phyloP scores from a whole-genome alignment of 2,797 vertebrate genomes.

The Sebastes matsubarae region DNA sequence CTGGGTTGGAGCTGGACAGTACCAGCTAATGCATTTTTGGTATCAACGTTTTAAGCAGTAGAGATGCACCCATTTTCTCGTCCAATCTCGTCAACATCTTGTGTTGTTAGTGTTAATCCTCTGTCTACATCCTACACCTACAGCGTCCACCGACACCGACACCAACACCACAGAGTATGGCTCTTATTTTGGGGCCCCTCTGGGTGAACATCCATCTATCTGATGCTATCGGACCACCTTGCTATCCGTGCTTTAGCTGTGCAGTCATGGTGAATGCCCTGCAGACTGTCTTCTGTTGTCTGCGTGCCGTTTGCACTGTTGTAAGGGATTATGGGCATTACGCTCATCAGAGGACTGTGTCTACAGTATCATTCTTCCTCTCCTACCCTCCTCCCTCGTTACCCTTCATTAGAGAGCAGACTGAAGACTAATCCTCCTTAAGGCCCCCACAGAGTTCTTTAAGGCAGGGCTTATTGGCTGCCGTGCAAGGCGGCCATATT shows the following conservation, averaged over 20 bases:
- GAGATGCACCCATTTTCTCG: neutral
- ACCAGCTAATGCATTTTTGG: neutral
- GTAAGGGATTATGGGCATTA: conserved; percentile 63
- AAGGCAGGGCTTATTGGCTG: conserved; percentile 37
- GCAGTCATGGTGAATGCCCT: conserved; percentile 15
- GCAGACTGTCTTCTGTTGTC: conserved; percentile 12
- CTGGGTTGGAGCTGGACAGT: neutral
- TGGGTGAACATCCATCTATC: conserved; percentile 3
- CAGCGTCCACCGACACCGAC: neutral
- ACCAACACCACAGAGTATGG: neutral
- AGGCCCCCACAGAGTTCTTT: conserved; percentile 43
- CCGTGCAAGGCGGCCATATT: conserved; percentile 39
- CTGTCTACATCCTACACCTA: neutral
- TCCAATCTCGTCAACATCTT: neutral
- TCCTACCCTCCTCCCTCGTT: conserved; percentile 23
- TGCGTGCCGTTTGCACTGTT: conserved; percentile 35
- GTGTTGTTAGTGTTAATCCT: conserved; percentile 10
- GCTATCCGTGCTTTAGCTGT: neutral
- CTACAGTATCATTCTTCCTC: conserved; percentile 40
- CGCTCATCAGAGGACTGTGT: conserved; percentile 35
- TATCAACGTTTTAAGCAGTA: neutral
- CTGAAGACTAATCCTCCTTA: conserved; percentile 60
- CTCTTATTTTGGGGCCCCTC: conserved; percentile 4
- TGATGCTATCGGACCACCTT: conserved; percentile 22
- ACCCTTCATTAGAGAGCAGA: conserved; percentile 64